Percentiles rank a stretch among this genome's conserved stretches.
Evolutionary conservation across 2,113 vertebrate species (phyloP).

Genomic region (Terrapene triunguis): DNA sequence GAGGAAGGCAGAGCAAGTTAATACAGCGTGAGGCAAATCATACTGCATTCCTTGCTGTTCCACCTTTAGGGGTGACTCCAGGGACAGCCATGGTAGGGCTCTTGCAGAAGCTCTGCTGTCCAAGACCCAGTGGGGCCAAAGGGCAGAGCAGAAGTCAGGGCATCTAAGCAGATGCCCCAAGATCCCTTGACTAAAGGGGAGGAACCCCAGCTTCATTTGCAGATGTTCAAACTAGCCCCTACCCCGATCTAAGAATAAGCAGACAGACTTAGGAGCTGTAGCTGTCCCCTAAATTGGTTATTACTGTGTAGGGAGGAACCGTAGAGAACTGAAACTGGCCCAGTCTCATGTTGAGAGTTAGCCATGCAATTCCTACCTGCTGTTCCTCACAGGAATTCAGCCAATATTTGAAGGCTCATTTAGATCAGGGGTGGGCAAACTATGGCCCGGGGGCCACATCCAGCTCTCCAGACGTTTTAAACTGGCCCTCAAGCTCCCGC

Average conservation of each 20-base stretch:
- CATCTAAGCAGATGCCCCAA: neutral
- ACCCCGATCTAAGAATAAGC: neutral
- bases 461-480: too few relatives aligned
- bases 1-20: neutral
- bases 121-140: neutral
- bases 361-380: neutral
- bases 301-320: neutral
- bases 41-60: neutral
- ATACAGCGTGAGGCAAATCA: neutral
- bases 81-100: neutral
- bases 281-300: neutral
- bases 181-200: neutral
- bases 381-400: neutral
- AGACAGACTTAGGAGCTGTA: neutral
- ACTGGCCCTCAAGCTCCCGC: too few relatives aligned
- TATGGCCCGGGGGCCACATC: too few relatives aligned
- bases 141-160: neutral
- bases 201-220: neutral
- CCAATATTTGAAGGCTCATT: neutral
- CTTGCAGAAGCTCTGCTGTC: neutral
- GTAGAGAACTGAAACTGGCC: neutral
- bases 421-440: too few relatives aligned
- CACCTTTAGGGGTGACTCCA: neutral
- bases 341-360: neutral
- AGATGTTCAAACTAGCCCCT: neutral